These are phyloP conservation scores for Gymnarchus niloticus DNA, from an alignment of 2,113 vertebrate species.

Conservation along the genomic window DNA sequence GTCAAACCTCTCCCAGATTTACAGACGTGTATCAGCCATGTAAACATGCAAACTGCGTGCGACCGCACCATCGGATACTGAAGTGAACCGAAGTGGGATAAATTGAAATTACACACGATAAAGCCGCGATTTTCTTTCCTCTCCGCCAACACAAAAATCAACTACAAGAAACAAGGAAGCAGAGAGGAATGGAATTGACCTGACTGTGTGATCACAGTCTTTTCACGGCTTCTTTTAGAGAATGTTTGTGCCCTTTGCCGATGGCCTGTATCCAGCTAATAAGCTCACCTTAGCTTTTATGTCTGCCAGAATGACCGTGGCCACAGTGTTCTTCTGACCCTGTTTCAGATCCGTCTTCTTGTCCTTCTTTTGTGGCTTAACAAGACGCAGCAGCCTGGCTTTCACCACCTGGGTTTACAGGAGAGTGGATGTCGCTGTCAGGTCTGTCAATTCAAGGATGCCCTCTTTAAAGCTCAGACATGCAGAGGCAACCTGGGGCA, in stretches of 20 bases:
- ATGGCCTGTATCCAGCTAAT: background rate
- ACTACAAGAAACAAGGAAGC: background rate
- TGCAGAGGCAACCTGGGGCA: background rate
- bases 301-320: slow-evolving; percentile 83
- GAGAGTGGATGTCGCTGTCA: background rate
- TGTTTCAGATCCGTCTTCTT: slow-evolving; percentile 33
- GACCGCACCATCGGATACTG: background rate
- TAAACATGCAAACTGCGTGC: background rate
- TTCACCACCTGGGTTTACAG: slow-evolving; percentile 71
- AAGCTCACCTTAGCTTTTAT: slow-evolving; percentile 78
- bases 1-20: background rate
- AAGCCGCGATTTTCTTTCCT: background rate
- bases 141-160: background rate
- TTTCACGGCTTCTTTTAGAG: background rate
- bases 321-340: slow-evolving; percentile 73
- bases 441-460: background rate
- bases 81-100: background rate
- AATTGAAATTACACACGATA: background rate
- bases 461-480: no score
- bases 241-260: background rate
- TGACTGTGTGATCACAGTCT: background rate
- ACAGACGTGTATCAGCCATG: background rate
- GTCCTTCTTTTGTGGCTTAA: slow-evolving; percentile 73
- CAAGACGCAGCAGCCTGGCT: slow-evolving; percentile 67
- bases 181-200: background rate